phyloP scores from a whole-genome alignment of 2,797 vertebrate genomes.

The Momotus momota region DNA sequence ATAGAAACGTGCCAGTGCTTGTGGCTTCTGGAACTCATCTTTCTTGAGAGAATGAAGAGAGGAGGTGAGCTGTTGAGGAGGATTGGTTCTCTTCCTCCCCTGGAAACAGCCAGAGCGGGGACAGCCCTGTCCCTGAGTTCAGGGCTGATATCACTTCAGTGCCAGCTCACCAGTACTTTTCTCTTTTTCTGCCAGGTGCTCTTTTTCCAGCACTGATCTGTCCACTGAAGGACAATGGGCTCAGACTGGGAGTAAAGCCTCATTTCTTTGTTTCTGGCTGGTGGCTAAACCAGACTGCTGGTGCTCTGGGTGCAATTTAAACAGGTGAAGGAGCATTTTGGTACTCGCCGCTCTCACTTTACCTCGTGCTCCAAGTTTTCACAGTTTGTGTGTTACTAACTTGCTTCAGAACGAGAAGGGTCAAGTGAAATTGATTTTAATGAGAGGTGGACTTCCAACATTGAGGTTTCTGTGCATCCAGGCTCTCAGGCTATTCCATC shows the following conservation, averaged over 20 bases:
- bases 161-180: background rate
- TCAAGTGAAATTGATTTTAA: background rate
- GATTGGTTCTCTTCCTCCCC: background rate
- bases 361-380: background rate
- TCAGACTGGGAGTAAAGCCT: background rate
- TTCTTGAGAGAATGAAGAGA: background rate
- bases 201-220: background rate
- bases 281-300: fast-evolving
- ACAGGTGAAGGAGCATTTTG: background rate
- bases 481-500: background rate
- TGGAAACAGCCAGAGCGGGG: background rate
- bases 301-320: background rate
- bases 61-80: background rate
- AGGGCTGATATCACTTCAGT: background rate
- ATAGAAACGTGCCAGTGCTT: background rate
- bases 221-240: no score
- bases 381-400: background rate
- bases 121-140: background rate
- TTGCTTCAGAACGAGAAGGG: background rate
- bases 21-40: background rate
- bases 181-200: background rate
- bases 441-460: background rate
- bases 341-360: background rate
- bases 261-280: background rate
- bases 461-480: background rate